A percentile compares a stretch with the other conserved stretches of the same genome.
Conservation (phyloP, 2,797 vertebrate genomes). For the Bradypodion pumilum region DNA sequence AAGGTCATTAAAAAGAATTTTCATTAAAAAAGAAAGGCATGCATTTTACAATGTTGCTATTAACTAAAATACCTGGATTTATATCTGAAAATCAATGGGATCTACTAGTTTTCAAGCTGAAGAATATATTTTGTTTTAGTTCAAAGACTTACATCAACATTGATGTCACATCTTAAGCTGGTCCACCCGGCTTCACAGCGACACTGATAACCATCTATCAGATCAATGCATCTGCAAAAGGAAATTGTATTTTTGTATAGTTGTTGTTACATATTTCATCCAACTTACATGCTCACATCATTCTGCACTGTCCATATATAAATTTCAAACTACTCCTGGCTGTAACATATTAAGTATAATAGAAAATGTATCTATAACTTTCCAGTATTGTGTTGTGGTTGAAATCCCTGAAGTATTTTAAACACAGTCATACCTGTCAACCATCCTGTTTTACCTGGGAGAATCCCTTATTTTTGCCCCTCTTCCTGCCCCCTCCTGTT, state of each 20-base stretch:
- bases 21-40: background rate
- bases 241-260: constrained; percentile 39
- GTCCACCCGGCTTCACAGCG: constrained; percentile 82
- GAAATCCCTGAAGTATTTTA: background rate
- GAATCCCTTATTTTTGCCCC: too few species aligned
- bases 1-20: background rate
- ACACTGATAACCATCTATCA: constrained; percentile 75
- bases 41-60: too few species aligned
- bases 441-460: too few species aligned
- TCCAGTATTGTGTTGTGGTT: background rate
- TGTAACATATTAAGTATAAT: background rate
- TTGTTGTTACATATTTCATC: background rate
- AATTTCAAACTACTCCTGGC: background rate
- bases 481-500: too few species aligned
- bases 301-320: background rate
- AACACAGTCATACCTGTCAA: background rate
- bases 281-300: background rate
- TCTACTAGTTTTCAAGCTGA: background rate
- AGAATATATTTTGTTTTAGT: constrained; percentile 25
- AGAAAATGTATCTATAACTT: constrained; percentile 9
- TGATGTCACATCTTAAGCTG: constrained; percentile 79
- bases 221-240: constrained; percentile 81
- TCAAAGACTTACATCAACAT: constrained; percentile 80
- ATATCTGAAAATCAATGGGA: background rate
- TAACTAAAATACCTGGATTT: too few species aligned